Percentiles rank a stretch among this genome's conserved stretches.
Evolutionary conservation across 1,140 invertebrate species (phyloP).

Genomic region (Leptinotarsa lineolata): DNA sequence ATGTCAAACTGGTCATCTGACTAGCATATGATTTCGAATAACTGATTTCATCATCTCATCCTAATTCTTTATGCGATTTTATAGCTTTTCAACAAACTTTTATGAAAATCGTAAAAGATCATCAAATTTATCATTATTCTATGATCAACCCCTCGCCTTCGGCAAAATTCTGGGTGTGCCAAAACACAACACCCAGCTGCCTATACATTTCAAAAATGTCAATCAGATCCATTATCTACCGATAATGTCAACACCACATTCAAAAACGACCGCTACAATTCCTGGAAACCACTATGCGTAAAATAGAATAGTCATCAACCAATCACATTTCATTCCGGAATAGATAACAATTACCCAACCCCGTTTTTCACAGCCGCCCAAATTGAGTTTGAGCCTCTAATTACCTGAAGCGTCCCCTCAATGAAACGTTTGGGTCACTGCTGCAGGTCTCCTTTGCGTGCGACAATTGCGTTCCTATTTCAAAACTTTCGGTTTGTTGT

Average conservation of each 20-base stretch:
- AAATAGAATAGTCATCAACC: not conserved
- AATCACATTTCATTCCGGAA: conserved; percentile 3
- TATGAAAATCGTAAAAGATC: no score
- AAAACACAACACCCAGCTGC: not conserved
- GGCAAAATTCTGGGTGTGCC: no score
- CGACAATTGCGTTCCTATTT: not conserved
- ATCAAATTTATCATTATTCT: no score
- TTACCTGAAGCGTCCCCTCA: not conserved
- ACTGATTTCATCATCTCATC: no score
- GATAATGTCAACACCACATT: conserved; percentile 3
- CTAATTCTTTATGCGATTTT: no score
- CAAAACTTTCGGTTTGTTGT: not conserved
- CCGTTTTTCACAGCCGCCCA: not conserved
- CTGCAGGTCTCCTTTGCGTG: not conserved
- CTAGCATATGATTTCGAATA: no score
- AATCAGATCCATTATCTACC: not conserved
- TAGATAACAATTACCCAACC: conserved; percentile 2
- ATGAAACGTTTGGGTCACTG: not conserved
- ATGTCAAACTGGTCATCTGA: no score
- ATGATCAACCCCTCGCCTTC: no score
- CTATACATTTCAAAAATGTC: not conserved
- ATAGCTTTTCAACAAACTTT: no score
- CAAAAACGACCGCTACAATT: not conserved
- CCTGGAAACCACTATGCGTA: not conserved
- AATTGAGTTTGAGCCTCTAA: not conserved